These are phyloP conservation scores for Botrylloides violaceus DNA, from an alignment of 23 tunicate species.

Conservation along the genomic window DNA sequence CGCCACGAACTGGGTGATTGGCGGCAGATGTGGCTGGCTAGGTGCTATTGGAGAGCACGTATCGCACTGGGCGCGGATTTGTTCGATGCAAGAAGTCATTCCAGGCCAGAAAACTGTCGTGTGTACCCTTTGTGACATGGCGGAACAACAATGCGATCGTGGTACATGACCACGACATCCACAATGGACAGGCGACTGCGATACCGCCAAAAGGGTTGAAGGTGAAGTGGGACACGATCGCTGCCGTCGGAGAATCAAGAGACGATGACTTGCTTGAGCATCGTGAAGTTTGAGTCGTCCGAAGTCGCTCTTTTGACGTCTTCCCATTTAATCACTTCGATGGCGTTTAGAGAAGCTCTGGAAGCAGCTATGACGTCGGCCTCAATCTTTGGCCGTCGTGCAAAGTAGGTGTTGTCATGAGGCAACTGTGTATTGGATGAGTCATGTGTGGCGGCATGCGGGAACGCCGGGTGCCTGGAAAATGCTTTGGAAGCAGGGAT, in stretches of 20 bases:
- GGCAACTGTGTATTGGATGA: too few species aligned
- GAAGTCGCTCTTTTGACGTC: not conserved
- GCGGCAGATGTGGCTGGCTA: not conserved
- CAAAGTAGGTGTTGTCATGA: too few species aligned
- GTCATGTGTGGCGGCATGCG: too few species aligned
- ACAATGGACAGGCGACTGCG: not conserved
- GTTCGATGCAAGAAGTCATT: not conserved
- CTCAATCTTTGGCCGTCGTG: too few species aligned
- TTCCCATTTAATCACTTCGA: not conserved
- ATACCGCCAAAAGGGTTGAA: not conserved
- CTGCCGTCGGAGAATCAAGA: not conserved
- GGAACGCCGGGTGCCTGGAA: too few species aligned
- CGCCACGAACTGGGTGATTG: not conserved
- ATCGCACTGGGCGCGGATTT: not conserved
- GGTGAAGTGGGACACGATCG: not conserved
- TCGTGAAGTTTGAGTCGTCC: not conserved
- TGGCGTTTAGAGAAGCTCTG: not conserved
- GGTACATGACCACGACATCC: not conserved
- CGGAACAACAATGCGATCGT: not conserved
- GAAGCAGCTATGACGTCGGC: too few species aligned
- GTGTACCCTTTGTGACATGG: not conserved
- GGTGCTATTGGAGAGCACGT: not conserved
- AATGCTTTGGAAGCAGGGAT: too few species aligned
- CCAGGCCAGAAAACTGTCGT: conserved; percentile 9
- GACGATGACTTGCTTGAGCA: not conserved